phyloP scores from a whole-genome alignment of 2,113 vertebrate species.

The Leptodactylus fuscus region DNA sequence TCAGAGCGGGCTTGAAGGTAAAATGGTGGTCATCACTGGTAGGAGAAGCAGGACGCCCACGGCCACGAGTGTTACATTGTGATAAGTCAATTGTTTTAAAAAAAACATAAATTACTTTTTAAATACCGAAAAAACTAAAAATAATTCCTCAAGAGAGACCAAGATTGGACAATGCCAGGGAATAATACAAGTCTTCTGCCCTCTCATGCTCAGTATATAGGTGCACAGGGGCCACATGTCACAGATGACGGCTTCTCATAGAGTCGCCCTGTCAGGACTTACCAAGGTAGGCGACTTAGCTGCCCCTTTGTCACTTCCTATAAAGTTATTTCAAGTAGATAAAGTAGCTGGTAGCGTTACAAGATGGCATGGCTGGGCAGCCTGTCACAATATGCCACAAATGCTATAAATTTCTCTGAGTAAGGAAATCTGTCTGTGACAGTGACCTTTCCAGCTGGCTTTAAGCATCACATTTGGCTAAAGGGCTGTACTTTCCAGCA shows the following conservation, averaged over 20 bases:
- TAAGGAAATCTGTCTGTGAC: constrained; percentile 48
- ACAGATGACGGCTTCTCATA: neutral
- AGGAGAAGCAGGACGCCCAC: too few species aligned
- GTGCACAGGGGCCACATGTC: neutral
- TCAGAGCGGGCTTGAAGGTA: too few species aligned
- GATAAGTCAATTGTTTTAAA: too few species aligned
- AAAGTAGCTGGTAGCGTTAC: constrained; percentile 10
- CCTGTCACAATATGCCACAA: constrained; percentile 34
- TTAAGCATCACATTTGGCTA: constrained; percentile 30
- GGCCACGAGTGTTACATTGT: too few species aligned
- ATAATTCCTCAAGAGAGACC: too few species aligned
- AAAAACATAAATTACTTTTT: too few species aligned
- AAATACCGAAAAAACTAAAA: too few species aligned
- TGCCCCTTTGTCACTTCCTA: constrained; percentile 7
- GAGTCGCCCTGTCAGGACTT: neutral
- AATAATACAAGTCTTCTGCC: too few species aligned
- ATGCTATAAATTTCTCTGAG: constrained; percentile 13
- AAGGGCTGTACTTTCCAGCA: constrained; percentile 46
- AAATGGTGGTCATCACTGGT: too few species aligned
- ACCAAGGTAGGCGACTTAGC: constrained; percentile 19
- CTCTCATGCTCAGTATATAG: too few species aligned
- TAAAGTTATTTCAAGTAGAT: constrained; percentile 18
- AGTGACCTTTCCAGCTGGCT: constrained; percentile 47
- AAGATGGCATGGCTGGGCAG: neutral
- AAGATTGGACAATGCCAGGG: too few species aligned